These are phyloP conservation scores for Spialia ferax DNA, from an alignment of 2,888 invertebrate species.

Conservation along the genomic window DNA sequence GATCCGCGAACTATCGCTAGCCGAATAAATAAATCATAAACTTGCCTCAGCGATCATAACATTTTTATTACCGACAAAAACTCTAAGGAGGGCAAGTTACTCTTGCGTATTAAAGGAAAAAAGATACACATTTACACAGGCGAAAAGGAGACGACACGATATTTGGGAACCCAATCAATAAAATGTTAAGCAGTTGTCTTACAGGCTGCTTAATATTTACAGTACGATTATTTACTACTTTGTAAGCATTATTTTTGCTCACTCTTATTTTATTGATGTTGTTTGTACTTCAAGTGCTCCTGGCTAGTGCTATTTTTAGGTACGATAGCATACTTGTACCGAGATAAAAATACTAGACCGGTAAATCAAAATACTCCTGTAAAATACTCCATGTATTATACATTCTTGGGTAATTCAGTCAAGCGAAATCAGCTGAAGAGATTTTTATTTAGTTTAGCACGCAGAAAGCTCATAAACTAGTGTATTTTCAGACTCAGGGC, in stretches of 20 bases:
- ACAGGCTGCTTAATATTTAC: constrained; percentile 29
- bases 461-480: too few relatives aligned
- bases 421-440: too few relatives aligned
- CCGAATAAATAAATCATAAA: constrained; percentile 79
- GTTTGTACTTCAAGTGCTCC: too few relatives aligned
- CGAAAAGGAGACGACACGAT: constrained; percentile 42
- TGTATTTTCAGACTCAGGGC: too few relatives aligned
- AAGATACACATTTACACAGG: constrained; percentile 39
- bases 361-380: too few relatives aligned
- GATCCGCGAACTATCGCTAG: constrained; percentile 60
- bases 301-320: too few relatives aligned
- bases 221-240: constrained; percentile 30
- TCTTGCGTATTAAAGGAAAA: constrained; percentile 49
- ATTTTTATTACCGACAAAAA: constrained; percentile 72
- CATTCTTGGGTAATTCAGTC: too few relatives aligned
- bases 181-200: constrained; percentile 48
- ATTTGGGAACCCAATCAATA: constrained; percentile 51
- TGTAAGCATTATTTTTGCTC: constrained; percentile 17
- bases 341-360: too few relatives aligned
- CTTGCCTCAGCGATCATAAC: constrained; percentile 70
- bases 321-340: too few relatives aligned
- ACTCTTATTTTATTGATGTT: constrained; percentile 12
- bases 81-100: constrained; percentile 55
- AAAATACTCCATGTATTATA: too few relatives aligned
- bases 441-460: too few relatives aligned